Evolutionary conservation across 2,113 vertebrate genomes (phyloP).

Genomic region (Syrrhaptes paradoxus): DNA sequence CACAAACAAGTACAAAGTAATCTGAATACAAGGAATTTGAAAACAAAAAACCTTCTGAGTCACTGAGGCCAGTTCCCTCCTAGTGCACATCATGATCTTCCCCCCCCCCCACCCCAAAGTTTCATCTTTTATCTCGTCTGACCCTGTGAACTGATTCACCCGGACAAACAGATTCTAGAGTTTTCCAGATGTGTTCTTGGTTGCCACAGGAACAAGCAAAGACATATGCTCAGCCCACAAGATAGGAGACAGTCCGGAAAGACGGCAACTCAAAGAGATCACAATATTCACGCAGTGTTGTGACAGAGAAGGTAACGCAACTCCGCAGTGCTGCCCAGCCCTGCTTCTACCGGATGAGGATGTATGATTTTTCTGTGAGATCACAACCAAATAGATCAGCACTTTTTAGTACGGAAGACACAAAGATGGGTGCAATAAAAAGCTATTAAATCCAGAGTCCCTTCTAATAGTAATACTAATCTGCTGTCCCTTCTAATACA

Average conservation of each 20-base stretch:
- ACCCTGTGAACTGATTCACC: not conserved
- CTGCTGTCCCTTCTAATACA: not conserved
- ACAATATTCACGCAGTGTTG: not conserved
- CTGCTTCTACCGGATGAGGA: not conserved
- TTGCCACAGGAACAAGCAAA: not conserved
- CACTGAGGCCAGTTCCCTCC: not conserved
- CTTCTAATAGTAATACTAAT: not conserved
- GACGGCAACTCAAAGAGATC: not conserved
- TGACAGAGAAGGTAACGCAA: not conserved
- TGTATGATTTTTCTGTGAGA: not conserved
- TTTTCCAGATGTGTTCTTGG: not conserved
- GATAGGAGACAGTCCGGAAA: not conserved
- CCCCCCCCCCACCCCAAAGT: not conserved
- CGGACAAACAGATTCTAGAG: not conserved
- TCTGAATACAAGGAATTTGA: not conserved
- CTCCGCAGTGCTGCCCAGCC: not conserved
- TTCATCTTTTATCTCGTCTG: not conserved
- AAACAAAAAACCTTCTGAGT: not conserved
- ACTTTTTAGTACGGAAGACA: not conserved
- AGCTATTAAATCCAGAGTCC: not conserved
- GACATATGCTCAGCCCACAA: not conserved
- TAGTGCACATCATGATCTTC: not conserved
- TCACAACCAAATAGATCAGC: not conserved
- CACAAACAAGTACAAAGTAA: not conserved
- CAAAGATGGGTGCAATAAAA: not conserved